Evolutionary conservation across 2,113 vertebrate species (phyloP).

Genomic region (Phalacrocorax aristotelis): DNA sequence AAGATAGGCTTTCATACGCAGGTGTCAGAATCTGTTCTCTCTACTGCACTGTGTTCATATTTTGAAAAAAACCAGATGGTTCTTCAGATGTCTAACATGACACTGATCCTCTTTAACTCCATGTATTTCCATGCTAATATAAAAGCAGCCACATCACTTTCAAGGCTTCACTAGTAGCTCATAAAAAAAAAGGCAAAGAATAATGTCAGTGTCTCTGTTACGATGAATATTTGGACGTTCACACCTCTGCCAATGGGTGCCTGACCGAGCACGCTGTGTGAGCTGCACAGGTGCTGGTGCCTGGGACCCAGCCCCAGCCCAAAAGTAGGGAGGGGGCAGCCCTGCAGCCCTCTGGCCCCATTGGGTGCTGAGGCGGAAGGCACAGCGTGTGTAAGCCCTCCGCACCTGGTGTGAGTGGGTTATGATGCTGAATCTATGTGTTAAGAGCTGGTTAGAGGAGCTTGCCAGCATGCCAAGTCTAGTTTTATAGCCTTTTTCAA

Average conservation of each 20-base stretch:
- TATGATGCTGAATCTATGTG: neutral
- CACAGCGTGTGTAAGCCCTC: neutral
- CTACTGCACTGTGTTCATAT: neutral
- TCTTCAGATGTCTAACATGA: neutral
- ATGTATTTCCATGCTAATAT: neutral
- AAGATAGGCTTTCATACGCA: neutral
- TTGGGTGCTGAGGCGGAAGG: neutral
- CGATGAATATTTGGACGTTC: neutral
- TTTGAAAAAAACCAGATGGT: neutral
- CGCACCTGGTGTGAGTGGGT: accelerated
- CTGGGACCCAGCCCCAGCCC: neutral
- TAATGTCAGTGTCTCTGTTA: neutral
- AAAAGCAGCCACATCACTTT: neutral
- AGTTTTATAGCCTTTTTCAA: neutral
- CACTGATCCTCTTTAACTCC: neutral
- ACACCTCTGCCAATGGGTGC: neutral
- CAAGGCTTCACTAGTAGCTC: neutral
- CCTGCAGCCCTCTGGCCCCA: neutral
- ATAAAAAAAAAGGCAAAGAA: neutral
- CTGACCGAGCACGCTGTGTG: accelerated
- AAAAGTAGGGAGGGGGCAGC: neutral
- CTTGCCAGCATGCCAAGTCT: neutral
- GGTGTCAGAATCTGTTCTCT: neutral
- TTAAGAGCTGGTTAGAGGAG: neutral
- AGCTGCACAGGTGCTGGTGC: neutral